Conservation (phyloP, 2,888 invertebrate species). For the Eupithecia subfuscata region DNA sequence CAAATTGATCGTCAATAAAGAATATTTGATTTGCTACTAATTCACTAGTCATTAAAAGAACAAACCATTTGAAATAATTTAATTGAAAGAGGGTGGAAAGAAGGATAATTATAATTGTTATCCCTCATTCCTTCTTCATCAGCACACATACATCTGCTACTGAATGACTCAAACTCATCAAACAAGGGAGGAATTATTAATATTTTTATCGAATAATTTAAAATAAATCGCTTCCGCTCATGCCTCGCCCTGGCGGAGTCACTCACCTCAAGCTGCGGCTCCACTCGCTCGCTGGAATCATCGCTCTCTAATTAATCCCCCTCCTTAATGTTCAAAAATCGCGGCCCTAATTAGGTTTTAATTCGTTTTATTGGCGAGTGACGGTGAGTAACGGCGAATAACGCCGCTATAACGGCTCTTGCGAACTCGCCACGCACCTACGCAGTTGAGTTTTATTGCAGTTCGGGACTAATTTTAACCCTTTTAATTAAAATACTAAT, state of each 20-base stretch:
- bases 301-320: slow-evolving; percentile 82
- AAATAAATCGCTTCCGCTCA: slow-evolving; percentile 34
- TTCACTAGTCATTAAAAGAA: not conserved
- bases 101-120: not conserved
- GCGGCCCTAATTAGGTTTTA: slow-evolving; percentile 83
- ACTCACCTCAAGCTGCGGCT: slow-evolving; percentile 48
- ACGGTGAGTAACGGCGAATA: slow-evolving; percentile 64
- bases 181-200: not conserved
- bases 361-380: slow-evolving; percentile 82
- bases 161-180: not conserved
- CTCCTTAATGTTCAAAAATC: slow-evolving; percentile 84
- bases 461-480: slow-evolving; percentile 29
- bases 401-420: slow-evolving; percentile 48
- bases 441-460: slow-evolving; percentile 47
- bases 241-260: slow-evolving; percentile 32
- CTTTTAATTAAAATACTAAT: slow-evolving; percentile 25
- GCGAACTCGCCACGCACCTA: slow-evolving; percentile 49
- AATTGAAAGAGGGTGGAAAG: not conserved
- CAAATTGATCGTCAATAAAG: not conserved
- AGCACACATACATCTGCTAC: not conserved
- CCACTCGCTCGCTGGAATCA: slow-evolving; percentile 74
- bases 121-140: not conserved
- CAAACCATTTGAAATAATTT: not conserved
- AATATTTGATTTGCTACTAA: not conserved
- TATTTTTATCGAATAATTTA: not conserved